Base-by-base conservation (phyloP, 2,113 vertebrate species). In the Seriola rivoliana region DNA sequence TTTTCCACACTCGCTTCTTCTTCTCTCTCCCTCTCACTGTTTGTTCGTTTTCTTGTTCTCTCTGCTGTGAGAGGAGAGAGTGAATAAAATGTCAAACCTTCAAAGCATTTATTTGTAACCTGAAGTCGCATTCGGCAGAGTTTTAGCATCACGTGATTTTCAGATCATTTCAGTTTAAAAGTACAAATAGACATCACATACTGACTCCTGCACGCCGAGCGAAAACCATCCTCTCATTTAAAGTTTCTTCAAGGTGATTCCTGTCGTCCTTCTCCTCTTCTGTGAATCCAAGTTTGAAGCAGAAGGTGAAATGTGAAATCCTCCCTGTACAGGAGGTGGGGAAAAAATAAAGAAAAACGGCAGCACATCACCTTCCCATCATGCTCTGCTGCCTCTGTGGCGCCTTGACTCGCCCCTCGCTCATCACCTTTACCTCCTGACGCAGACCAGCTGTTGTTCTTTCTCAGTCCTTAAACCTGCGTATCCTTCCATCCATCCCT, bases 281-380 rank as follows among this genome's bases (percentile, higher is more conserved):
- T 14, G 38, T 19, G 25, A 46, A 44, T 16, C 25, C 11, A 48
- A 5, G 4, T 11, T 3, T 14, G 10, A 64, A 36, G 21, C 16
- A 21, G 16, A 2, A 40, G 21, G 19, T 57, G n/a, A 76, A 52
- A 40, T 19, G 19, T 57, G n/a, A 76, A 52, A 40, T 19, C 14
- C 5, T 29, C 21, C 8, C 8, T 16, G 40, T 36, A 6, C 23
- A 16, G 21, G 12, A 21, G n/a, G 40, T 8, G 6, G n/a, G 8
- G 6, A 38, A 21, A 12, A 50, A 23, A 25, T 23, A 36, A 4
- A 70, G 13, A 13, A 19, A 65, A 17, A 75, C 0, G 8, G 29
- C 32, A 19, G 25, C 38, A 25, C 55, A 32, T 36, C 32, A 32
- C 34, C 63, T 67, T 68, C 19, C 14, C 65, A 68, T 78, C 75